Evolutionary conservation across 2,888 invertebrate genomes (phyloP).

Genomic region (Hecatera dysodea): DNA sequence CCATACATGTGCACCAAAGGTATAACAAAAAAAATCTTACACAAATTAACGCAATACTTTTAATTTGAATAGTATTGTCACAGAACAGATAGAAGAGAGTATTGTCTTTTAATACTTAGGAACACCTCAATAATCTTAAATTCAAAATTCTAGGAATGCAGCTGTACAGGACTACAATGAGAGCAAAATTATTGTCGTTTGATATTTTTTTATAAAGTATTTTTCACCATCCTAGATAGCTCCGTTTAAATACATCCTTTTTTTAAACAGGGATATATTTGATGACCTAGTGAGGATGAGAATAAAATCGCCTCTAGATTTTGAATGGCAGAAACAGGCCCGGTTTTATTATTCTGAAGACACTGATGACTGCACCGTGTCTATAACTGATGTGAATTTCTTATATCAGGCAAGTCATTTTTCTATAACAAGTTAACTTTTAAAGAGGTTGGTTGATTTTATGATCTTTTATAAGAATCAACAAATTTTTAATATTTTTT

Average conservation of each 20-base stretch:
- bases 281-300: conserved; percentile 94
- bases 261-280: conserved; percentile 94
- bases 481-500: no score
- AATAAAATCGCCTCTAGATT: conserved; percentile 93
- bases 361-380: conserved; percentile 93
- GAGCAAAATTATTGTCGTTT: not conserved
- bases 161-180: not conserved
- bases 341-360: conserved; percentile 96
- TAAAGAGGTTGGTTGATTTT: not conserved
- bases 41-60: no score
- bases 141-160: not conserved
- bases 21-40: no score
- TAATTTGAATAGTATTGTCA: no score
- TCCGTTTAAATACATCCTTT: not conserved
- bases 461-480: no score
- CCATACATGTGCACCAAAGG: conserved; percentile 98
- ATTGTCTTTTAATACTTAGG: not conserved
- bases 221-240: not conserved
- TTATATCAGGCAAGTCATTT: conserved; percentile 92
- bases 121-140: not conserved
- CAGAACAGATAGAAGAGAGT: no score
- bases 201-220: not conserved
- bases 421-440: not conserved
- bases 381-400: conserved; percentile 96
- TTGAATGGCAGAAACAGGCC: conserved; percentile 97